These are phyloP conservation scores for Hypsibius dujardini DNA, from an alignment of 1,140 invertebrate genomes.

Conservation along the genomic window DNA sequence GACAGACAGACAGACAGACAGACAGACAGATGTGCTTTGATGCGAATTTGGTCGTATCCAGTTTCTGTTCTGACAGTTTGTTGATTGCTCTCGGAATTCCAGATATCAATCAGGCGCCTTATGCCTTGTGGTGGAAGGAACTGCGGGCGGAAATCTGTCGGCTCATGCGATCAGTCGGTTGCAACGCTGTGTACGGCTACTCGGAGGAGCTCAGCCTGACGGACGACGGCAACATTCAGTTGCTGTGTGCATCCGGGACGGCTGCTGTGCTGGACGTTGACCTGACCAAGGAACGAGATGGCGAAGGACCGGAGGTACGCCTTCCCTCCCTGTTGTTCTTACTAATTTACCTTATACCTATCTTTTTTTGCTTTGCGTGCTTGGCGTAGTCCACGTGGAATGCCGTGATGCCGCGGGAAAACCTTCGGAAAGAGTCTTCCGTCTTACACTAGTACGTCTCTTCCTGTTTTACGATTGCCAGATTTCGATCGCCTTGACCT, in stretches of 20 bases:
- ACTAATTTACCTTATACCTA: neutral
- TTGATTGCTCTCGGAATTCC: neutral
- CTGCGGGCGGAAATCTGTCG: neutral
- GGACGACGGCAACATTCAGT: conserved; percentile 12
- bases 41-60: neutral
- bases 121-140: conserved; percentile 13
- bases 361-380: neutral
- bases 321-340: neutral
- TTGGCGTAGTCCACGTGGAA: neutral
- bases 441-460: neutral
- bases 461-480: too few species aligned
- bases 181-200: conserved; percentile 12
- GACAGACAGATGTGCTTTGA: neutral
- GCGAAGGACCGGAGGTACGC: conserved; percentile 4
- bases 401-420: neutral
- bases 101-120: conserved; percentile 11
- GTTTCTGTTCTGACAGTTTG: neutral
- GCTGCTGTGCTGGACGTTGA: neutral
- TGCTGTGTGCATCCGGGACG: conserved; percentile 1
- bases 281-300: neutral
- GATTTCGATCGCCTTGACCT: too few species aligned
- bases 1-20: neutral
- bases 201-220: neutral
- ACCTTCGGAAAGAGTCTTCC: conserved; percentile 1
- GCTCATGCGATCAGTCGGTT: neutral